Base-by-base conservation (phyloP, 1,140 invertebrate genomes). In the Sweltsa coloradensis region DNA sequence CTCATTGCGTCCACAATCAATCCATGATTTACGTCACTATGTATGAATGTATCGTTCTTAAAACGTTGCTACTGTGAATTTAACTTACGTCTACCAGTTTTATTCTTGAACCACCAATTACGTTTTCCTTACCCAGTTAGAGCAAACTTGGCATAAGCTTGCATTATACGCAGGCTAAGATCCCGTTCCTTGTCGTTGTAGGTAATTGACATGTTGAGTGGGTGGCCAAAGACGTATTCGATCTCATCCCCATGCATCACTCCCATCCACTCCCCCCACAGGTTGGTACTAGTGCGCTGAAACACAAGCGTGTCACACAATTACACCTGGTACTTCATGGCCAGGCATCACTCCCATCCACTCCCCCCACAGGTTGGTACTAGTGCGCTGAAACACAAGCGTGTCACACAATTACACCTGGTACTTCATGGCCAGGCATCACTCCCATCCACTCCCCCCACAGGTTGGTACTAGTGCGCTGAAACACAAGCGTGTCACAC, bases 361-460 rank as follows among this genome's bases (percentile, higher is more conserved):
- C 60, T 89, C 78, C 14, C 89, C 91, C 93, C 92, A 97, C 21
- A 89, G 71, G 59, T 83, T 87, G 9, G 80, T 85, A 57, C 83
- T 86, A 9, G 86, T 90, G 53, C 89, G 79, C 81, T 95, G 81
- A 6, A 82, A 84, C 34, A 25, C 23, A 43, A n/a, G n/a, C n/a
- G n/a, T n/a, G n/a, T n/a, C n/a, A n/a, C n/a, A n/a, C n/a, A n/a
- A n/a, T n/a, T n/a, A n/a, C n/a, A n/a, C n/a, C n/a, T n/a, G n/a
- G n/a, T 56, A 97, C 90, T 66, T 97, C 94, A 60, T 96, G 91
- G 3, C 87, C 93, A 58, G 97, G 94, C 75, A 97, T 82, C 34
- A 94, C 90, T 0, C 94, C 94, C 89, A 96, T 94, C 93, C 93
- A 97, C 60, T 89, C 78, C 14, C 89, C 91, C 93, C 92, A 97